Evolutionary conservation across 2,113 vertebrate species (phyloP), one percentile per base, ranked within the genome.

Genomic region (Neodon shergylaensis): DNA sequence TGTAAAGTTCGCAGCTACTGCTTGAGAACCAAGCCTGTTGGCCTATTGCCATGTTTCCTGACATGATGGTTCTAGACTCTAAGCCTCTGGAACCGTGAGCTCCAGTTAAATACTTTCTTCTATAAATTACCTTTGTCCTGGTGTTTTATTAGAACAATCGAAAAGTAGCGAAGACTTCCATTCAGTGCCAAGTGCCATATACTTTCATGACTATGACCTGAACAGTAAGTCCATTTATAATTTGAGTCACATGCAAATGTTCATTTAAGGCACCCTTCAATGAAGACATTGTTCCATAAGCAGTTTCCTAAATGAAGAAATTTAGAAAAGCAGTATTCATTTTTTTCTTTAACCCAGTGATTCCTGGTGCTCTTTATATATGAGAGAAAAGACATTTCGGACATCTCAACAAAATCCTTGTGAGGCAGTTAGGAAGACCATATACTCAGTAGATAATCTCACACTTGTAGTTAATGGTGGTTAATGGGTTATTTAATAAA

Each of bases 161-260:
- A 39, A 26, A 58, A 39, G 22, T 61, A 82, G 24, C n/a, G 39
- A 82, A 82, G 78, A 58, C 36, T 58, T 6, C 36, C 78, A 90
- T 66, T 92, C 78, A 91, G 47, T 91, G 13, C 26, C 79, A 89
- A 6, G 22, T 78, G 11, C 28, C 47, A 76, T 47, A 63, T 24
- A 49, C 19, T 66, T 88, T 91, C 49, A 86, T 87, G 95, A 95
- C 72, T 65, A 74, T 39, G 13, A 42, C 12, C 49, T 79, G n/a
- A 94, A 77, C 22, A 83, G 68, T 44, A 90, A 90, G 14, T 93
- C 63, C 78, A 3, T 39, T 96, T 83, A 82, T 68, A 42, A 78
- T 81, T 85, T 91, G 44, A 83, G 21, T 24, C 21, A 78, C 49
- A 86, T 7, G 17, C 66, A 72, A 70, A 9, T 52, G 31, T 88